Conservation (phyloP, 2,113 vertebrate genomes). For the Microtus oregoni region DNA sequence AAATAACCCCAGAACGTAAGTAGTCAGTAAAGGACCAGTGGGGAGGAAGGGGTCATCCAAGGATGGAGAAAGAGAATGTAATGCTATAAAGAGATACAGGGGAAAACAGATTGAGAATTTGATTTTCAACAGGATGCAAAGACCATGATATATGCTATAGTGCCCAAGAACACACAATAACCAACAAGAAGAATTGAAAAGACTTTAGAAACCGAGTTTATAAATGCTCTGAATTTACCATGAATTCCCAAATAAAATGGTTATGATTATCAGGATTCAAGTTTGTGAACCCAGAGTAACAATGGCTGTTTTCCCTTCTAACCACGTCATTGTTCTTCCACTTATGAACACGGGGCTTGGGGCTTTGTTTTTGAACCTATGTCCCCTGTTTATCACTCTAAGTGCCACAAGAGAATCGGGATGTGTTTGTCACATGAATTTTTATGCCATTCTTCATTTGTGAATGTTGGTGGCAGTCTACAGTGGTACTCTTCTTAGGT, state of each 20-base stretch:
- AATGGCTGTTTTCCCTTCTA: neutral
- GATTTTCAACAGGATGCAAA: conserved; percentile 7
- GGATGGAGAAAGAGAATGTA: neutral
- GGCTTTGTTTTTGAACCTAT: neutral
- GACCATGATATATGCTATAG: neutral
- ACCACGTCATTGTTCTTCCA: neutral
- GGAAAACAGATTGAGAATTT: neutral
- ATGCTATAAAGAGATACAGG: neutral
- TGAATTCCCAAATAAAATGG: neutral
- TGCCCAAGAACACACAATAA: neutral
- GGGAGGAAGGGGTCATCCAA: too few relatives aligned
- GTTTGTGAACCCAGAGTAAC: neutral
- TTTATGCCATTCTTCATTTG: neutral
- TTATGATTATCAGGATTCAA: neutral
- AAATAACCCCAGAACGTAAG: neutral
- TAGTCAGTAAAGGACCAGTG: neutral
- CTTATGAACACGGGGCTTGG: neutral
- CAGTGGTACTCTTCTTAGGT: neutral
- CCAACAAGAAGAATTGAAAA: neutral
- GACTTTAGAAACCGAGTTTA: neutral
- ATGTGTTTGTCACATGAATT: neutral
- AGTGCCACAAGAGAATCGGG: neutral
- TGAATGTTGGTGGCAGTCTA: neutral
- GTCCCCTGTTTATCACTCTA: neutral
- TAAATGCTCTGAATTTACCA: conserved; percentile 1